phyloP scores from a whole-genome alignment of 2,797 vertebrate genomes.

The Tangara arthus region DNA sequence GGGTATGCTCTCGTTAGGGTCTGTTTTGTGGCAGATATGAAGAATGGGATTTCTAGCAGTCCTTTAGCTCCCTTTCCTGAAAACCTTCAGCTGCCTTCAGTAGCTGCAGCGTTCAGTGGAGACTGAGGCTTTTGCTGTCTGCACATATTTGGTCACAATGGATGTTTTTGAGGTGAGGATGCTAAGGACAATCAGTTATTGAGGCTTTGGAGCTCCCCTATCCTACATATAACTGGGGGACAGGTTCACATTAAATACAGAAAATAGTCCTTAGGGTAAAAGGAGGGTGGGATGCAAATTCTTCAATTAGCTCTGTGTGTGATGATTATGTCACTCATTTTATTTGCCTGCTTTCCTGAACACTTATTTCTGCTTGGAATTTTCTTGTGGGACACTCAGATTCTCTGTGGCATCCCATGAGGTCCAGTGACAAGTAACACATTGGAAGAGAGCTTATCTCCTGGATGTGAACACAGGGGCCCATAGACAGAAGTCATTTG shows the following conservation, averaged over 20 bases:
- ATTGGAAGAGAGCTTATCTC: background rate
- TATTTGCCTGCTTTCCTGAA: background rate
- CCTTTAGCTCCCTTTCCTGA: background rate
- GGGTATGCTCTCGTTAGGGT: background rate
- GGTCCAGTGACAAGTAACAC: background rate
- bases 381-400: background rate
- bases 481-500: background rate
- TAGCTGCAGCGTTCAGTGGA: background rate
- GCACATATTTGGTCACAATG: background rate
- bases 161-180: background rate
- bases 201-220: background rate
- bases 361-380: background rate
- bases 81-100: background rate
- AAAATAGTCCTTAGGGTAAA: background rate
- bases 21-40: background rate
- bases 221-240: accelerated
- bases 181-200: background rate
- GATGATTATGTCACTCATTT: background rate
- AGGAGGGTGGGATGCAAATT: background rate
- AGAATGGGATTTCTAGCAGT: background rate
- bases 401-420: background rate
- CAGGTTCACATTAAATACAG: background rate
- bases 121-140: background rate
- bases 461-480: background rate
- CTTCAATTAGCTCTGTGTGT: background rate